phyloP scores from a whole-genome alignment of 2,888 invertebrate species.

The Hyposoter dolosus region DNA sequence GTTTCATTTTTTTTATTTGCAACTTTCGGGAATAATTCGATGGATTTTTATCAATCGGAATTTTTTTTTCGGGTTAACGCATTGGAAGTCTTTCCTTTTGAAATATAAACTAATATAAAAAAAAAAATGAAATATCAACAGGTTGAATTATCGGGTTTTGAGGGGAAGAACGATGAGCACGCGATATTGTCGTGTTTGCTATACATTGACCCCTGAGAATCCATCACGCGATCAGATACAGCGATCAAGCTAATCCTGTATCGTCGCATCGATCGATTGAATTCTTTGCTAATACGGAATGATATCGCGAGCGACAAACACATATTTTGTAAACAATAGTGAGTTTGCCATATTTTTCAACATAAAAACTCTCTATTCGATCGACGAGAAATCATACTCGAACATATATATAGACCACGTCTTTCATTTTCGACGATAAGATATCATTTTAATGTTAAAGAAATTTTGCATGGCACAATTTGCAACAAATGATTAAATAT shows the following conservation, averaged over 20 bases:
- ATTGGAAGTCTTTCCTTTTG: neutral
- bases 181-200: constrained; percentile 46
- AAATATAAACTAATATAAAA: neutral
- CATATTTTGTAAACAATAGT: constrained; percentile 54
- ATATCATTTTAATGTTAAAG: neutral
- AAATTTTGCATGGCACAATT: neutral
- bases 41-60: neutral
- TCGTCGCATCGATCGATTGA: constrained; percentile 53
- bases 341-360: constrained; percentile 39
- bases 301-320: constrained; percentile 32
- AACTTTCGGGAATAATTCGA: neutral
- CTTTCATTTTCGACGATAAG: constrained; percentile 1
- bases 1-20: neutral
- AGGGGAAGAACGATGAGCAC: constrained; percentile 33
- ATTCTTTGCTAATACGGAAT: constrained; percentile 55
- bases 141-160: constrained; percentile 28
- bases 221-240: constrained; percentile 53
- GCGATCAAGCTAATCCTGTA: constrained; percentile 54
- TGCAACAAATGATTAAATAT: neutral
- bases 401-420: neutral
- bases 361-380: constrained; percentile 2
- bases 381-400: constrained; percentile 3
- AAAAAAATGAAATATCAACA: constrained; percentile 10
- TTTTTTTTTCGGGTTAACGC: neutral
- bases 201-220: constrained; percentile 36